These are phyloP conservation scores for Proterorhinus semilunaris DNA, from an alignment of 2,113 vertebrate genomes.

Conservation along the genomic window DNA sequence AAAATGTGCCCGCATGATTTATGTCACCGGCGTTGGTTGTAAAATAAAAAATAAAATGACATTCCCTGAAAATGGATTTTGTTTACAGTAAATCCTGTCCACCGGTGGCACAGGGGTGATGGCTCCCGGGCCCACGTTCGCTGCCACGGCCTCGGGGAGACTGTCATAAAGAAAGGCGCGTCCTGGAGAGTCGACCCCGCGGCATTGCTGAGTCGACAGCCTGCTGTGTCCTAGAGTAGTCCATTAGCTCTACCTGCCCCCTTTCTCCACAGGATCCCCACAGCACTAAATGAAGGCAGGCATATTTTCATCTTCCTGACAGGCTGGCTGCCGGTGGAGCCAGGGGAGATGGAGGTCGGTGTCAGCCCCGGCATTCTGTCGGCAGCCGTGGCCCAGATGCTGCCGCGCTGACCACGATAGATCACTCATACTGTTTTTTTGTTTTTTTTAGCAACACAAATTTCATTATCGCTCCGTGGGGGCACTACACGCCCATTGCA, in stretches of 20 bases:
- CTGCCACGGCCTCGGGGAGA: slow-evolving; percentile 48
- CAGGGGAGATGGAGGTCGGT: slow-evolving; percentile 61
- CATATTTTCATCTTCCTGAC: slow-evolving; percentile 75
- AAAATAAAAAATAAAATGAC: slow-evolving; percentile 32
- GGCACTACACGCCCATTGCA: neutral
- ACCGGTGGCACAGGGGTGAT: slow-evolving; percentile 42
- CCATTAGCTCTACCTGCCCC: slow-evolving; percentile 74
- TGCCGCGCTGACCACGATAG: slow-evolving; percentile 27
- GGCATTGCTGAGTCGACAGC: slow-evolving; percentile 69
- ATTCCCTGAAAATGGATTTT: slow-evolving; percentile 49
- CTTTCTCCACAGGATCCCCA: slow-evolving; percentile 66
- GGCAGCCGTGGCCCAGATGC: slow-evolving; percentile 47
- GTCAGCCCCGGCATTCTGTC: slow-evolving; percentile 45
- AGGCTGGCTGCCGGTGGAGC: slow-evolving; percentile 55
- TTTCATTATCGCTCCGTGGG: slow-evolving; percentile 4
- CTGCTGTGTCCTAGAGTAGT: slow-evolving; percentile 67
- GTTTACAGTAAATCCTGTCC: slow-evolving; percentile 60
- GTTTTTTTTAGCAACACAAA: slow-evolving; percentile 12
- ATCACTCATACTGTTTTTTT: slow-evolving; percentile 30
- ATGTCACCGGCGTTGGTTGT: slow-evolving; percentile 7
- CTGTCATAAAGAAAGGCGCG: slow-evolving; percentile 59
- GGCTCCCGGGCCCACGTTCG: slow-evolving; percentile 24
- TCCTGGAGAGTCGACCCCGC: slow-evolving; percentile 58
- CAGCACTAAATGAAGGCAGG: slow-evolving; percentile 72
- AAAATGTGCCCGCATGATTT: slow-evolving; percentile 13